Base-by-base conservation (phyloP, 2,888 invertebrate species). In the Arrhopalites spinosus region DNA sequence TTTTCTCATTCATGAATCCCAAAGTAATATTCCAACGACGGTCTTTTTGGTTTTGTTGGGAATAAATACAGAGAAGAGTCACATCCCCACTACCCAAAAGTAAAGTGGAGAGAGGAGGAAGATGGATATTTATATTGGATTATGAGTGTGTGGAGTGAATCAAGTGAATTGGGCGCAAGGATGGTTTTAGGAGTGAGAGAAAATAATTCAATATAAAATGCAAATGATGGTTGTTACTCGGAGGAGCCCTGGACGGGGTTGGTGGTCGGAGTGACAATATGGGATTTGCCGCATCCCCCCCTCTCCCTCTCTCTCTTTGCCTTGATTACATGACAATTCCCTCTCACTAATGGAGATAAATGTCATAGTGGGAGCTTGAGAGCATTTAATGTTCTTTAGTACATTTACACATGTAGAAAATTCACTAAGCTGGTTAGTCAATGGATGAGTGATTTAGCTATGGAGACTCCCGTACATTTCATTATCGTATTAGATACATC, bases 241-340 rank as follows among this genome's bases (percentile, higher is more conserved):
- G 36, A 36, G 36, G 36, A 36, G 36, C 73, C 25, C 43, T 50
- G 70, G 70, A 71, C 70, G 70, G 63, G 77, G 81, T 78, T 79
- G 81, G 81, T 81, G 81, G 81, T 80, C 81, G 78, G 75, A 81
- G 78, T 81, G 78, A 81, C 78, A 81, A 81, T 79, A 81, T 80
- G 80, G 76, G 79, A 79, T 79, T 78, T 79, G 78, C 78, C 77
- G 78, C 78, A 77, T 78, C 78, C 78, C 77, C 64, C 45, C 56
- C 67, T 70, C 30, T 66, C 36, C 59, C 61, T 29, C 73, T 67
- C 66, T 68, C 74, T 78, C 77, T 78, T 78, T 79, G 69, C 73
- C 79, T 78, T 79, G 80, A 81, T 81, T 79, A 78, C 77, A 81
- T 78, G 79, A 79, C 79, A 79, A 79, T 78, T 77, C 76, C 72